Evolutionary conservation across 2,113 vertebrate genomes (phyloP).

Genomic region (crab-eating macaque (Macaca fascicularis)): T2T-MFA8v1.1 NC_088376.1:120758001-120758500

Average conservation of each 20-base stretch:
- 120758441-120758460: neutral
- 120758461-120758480: neutral
- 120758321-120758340: neutral
- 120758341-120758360: neutral
- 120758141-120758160: neutral
- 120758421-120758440: neutral
- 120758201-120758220: constrained; percentile 34
- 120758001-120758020: neutral
- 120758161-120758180: neutral
- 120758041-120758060: neutral
- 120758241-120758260: neutral
- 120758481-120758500: constrained; percentile 45
- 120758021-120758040: neutral
- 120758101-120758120: neutral
- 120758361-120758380: constrained; percentile 10
- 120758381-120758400: constrained; percentile 28
- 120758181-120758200: constrained; percentile 4
- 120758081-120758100: neutral
- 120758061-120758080: neutral
- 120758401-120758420: neutral
- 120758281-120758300: neutral
- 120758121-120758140: neutral
- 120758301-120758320: neutral
- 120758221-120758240: neutral
- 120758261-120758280: neutral